These are phyloP conservation scores for Panurus biarmicus DNA, from an alignment of 2,113 vertebrate species.

Conservation along the genomic window DNA sequence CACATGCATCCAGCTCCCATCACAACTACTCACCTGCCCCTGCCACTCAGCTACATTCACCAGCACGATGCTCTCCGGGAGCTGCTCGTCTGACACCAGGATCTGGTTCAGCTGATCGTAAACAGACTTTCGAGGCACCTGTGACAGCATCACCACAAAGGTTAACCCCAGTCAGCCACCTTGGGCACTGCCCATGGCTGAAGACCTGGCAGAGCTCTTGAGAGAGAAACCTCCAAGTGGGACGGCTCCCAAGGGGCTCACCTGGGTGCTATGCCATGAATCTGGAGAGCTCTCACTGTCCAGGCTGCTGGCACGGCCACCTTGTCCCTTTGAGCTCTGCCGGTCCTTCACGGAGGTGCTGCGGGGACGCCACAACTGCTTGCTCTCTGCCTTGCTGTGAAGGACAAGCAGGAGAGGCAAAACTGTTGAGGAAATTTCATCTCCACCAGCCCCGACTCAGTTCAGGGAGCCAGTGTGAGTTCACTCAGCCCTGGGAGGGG, in stretches of 20 bases:
- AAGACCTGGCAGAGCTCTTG: not conserved
- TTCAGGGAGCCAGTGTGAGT: not conserved
- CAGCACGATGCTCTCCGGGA: no score
- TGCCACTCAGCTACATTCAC: no score
- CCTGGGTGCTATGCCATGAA: constrained; percentile 88
- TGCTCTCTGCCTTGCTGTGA: constrained; percentile 81
- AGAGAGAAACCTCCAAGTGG: not conserved
- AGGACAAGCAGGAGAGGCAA: not conserved
- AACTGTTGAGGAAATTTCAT: not conserved
- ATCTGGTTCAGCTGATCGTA: no score
- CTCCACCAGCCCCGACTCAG: not conserved
- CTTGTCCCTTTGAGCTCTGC: constrained; percentile 85
- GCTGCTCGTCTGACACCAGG: no score
- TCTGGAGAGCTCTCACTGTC: constrained; percentile 91
- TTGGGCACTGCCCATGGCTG: not conserved
- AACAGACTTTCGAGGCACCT: no score
- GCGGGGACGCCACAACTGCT: constrained; percentile 86
- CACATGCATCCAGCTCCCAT: no score
- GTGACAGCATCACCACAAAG: no score
- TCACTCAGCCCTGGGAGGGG: not conserved
- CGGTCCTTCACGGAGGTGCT: constrained; percentile 96
- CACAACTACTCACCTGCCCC: no score
- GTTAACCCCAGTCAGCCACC: not conserved
- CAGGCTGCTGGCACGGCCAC: constrained; percentile 90
- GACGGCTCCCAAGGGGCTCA: not conserved